phyloP scores from a whole-genome alignment of 2,113 vertebrate genomes.

The Protobothrops flavoviridis region DNA sequence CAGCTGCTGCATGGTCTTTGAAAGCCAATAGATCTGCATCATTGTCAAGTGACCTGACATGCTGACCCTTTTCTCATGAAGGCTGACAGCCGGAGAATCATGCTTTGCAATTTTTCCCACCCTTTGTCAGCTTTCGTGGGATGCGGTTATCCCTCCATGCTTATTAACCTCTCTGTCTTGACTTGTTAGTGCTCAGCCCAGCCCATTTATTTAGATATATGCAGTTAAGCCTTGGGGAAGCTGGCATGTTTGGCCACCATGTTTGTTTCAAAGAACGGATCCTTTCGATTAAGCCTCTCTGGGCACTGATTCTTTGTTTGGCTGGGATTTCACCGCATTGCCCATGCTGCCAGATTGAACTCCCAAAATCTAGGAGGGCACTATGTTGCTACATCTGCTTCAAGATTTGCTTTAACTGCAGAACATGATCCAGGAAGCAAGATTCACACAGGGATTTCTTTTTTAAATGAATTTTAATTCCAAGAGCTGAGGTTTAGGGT shows the following conservation, averaged over 20 bases:
- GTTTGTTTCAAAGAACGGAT: neutral
- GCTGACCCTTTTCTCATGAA: neutral
- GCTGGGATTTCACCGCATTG: neutral
- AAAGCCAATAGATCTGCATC: neutral
- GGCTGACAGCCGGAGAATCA: neutral
- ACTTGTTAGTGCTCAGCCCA: neutral
- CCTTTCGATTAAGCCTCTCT: neutral
- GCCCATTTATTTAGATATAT: neutral
- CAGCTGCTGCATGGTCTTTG: neutral
- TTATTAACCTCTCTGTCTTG: neutral
- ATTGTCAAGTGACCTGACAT: neutral
- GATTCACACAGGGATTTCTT: neutral
- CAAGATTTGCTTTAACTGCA: neutral
- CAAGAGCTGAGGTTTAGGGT: neutral
- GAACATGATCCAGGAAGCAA: neutral
- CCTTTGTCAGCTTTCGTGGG: neutral
- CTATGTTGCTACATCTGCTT: neutral
- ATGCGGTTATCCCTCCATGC: accelerated
- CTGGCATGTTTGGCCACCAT: neutral
- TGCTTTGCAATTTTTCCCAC: neutral
- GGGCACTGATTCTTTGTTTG: neutral
- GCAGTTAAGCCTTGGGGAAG: neutral
- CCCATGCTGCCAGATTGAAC: neutral
- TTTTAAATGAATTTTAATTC: neutral
- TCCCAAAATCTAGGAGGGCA: neutral